Conservation (phyloP, 2,113 vertebrate genomes). For the Chaenocephalus aceratus region DNA sequence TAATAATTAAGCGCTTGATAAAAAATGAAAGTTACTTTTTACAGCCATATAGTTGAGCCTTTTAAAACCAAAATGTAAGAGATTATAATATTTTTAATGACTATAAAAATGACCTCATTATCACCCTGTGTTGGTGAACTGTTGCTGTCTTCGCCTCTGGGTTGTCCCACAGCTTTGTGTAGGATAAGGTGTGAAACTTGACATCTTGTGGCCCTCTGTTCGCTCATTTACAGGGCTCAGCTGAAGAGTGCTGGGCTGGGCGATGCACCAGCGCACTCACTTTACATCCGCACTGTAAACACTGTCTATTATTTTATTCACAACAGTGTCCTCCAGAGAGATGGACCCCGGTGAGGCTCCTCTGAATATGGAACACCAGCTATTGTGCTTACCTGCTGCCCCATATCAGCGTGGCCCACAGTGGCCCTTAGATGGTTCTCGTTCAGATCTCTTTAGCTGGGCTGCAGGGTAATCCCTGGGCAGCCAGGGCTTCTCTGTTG, state of each 20-base stretch:
- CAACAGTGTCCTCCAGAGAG: slow-evolving; percentile 81
- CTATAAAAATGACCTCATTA: background rate
- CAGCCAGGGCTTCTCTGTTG: slow-evolving; percentile 85
- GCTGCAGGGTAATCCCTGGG: slow-evolving; percentile 83
- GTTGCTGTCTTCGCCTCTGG: slow-evolving; percentile 28
- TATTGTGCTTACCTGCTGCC: slow-evolving; percentile 82
- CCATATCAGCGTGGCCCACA: slow-evolving; percentile 73
- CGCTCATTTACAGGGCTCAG: slow-evolving; percentile 83
- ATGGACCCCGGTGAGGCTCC: slow-evolving; percentile 75
- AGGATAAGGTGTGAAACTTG: slow-evolving; percentile 76
- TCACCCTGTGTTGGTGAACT: slow-evolving; percentile 1
- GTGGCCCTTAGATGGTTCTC: slow-evolving; percentile 78
- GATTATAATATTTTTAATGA: background rate
- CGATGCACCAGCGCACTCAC: slow-evolving; percentile 80
- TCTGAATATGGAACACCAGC: slow-evolving; percentile 86
- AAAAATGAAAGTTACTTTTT: too few species aligned
- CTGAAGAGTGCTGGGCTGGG: slow-evolving; percentile 82
- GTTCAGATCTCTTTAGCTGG: slow-evolving; percentile 83
- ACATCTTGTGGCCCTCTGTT: slow-evolving; percentile 69
- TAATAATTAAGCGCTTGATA: too few species aligned
- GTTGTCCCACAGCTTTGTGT: slow-evolving; percentile 57
- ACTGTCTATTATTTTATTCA: slow-evolving; percentile 86
- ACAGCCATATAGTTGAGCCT: background rate
- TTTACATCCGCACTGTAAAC: slow-evolving; percentile 86
- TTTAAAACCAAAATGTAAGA: background rate